Conservation (phyloP, 2,797 vertebrate genomes). For the Pogonophryne albipinna region DNA sequence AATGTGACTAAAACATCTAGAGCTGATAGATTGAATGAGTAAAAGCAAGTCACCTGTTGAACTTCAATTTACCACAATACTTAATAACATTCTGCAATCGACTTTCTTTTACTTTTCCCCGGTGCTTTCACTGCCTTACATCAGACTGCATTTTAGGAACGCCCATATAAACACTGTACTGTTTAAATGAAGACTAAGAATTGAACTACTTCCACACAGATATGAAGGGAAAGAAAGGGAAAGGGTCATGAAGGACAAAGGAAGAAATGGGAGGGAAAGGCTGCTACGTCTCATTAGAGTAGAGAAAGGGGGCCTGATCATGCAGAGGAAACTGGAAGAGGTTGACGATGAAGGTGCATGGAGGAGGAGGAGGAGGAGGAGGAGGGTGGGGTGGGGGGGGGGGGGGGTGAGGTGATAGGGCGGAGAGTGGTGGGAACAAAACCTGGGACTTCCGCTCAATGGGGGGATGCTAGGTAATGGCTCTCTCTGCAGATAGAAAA, state of each 20-base stretch:
- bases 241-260: slow-evolving; percentile 66
- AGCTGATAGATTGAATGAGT: neutral
- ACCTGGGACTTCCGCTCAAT: slow-evolving; percentile 25
- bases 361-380: slow-evolving; percentile 23
- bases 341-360: slow-evolving; percentile 31
- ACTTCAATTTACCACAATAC: neutral
- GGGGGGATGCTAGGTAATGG: slow-evolving; percentile 20
- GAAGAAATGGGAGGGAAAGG: slow-evolving; percentile 30
- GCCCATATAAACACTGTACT: neutral
- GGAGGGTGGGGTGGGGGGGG: no score
- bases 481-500: slow-evolving; percentile 35
- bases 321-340: slow-evolving; percentile 35
- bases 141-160: neutral
- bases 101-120: neutral
- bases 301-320: slow-evolving; percentile 44
- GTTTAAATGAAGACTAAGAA: neutral
- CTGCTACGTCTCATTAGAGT: slow-evolving; percentile 62
- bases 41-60: neutral
- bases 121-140: neutral
- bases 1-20: neutral
- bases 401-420: slow-evolving; percentile 15
- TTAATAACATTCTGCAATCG: neutral
- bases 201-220: neutral
- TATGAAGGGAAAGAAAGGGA: slow-evolving; percentile 23
- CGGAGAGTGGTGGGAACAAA: slow-evolving; percentile 56